Evolutionary conservation across 2,797 vertebrate genomes (phyloP), one percentile per base, ranked within the genome.

Genomic region (Chloroceryle amazona): DNA sequence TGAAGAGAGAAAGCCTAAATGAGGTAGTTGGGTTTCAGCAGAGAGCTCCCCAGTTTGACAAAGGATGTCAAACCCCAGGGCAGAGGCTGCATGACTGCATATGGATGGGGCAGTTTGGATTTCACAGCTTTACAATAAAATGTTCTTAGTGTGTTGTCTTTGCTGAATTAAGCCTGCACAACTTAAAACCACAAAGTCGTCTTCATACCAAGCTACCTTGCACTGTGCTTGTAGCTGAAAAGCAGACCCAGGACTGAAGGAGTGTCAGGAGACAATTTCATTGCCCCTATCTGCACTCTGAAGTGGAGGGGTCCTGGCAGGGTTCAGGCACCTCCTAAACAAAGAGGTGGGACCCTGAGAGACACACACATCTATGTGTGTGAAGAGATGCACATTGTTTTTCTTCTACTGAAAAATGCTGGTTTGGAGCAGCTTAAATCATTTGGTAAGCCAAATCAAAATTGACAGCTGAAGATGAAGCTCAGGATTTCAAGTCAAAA

Each of bases 361-460:
- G 14, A 65, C 4, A 71, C 7, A 16, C 19, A 42, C 13, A 35
- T 18, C 28, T 19, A 19, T 8, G 18, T 2, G 3, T 12, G 26
- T 54, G 31, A 92, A 89, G 35, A 91, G 71, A 41, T 41, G 35
- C 11, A 1, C 55, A n/a, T 41, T 1, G 3, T 37, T 76, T 41
- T 83, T 54, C 37, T 89, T 82, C 60, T 87, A 52, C 47, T 81
- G 47, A 76, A 90, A 92, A 92, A 81, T 61, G 25, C 12, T 61
- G 23, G 14, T 89, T 94, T 76, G 55, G 14, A 90, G 63, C 78
- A 71, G 71, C 42, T 89, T 57, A 80, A 85, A 82, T 81, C 2
- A 73, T 66, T 84, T 55, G 21, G 58, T 63, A 86, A 95, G 49
- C 23, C 73, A 95, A 96, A 95, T 81, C 9, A 81, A 81, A 89